A percentile compares a stretch with the other conserved stretches of the same genome.
Evolutionary conservation across 1,140 invertebrate species (phyloP).

Genomic region (Halyomorpha halys): DNA sequence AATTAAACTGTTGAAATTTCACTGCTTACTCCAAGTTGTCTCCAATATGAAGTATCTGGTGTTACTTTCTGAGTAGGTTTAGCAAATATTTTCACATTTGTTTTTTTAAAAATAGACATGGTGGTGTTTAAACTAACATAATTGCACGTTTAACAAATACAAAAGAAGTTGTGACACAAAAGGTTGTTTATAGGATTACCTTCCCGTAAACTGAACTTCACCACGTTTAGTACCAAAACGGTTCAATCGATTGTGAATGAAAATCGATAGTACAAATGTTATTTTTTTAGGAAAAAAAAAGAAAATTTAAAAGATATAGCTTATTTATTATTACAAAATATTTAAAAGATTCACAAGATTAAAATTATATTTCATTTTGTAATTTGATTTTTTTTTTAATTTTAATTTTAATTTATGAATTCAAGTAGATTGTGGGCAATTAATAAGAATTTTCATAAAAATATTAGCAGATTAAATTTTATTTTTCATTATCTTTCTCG

Average conservation of each 20-base stretch:
- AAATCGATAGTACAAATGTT: not conserved
- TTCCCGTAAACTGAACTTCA: too few relatives aligned
- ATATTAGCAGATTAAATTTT: too few relatives aligned
- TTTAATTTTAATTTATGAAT: too few relatives aligned
- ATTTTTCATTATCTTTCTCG: too few relatives aligned
- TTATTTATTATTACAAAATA: too few relatives aligned
- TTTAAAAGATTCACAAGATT: too few relatives aligned
- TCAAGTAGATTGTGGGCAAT: too few relatives aligned
- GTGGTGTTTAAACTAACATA: slow-evolving; percentile 8
- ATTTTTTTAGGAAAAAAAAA: not conserved
- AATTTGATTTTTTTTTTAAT: too few relatives aligned
- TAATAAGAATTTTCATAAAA: too few relatives aligned
- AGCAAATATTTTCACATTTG: slow-evolving; percentile 58
- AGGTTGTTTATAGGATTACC: not conserved
- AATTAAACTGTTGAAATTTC: slow-evolving; percentile 10
- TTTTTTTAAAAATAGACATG: slow-evolving; percentile 58
- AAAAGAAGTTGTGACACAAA: not conserved
- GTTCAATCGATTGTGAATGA: not conserved
- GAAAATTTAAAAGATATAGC: not conserved
- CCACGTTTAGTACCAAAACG: not conserved
- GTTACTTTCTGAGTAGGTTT: slow-evolving; percentile 56
- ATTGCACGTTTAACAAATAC: not conserved
- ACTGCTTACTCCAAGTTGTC: slow-evolving; percentile 51
- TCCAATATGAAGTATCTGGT: slow-evolving; percentile 73
- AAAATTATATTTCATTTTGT: too few relatives aligned